Conservation (phyloP, 2,888 invertebrate species). For the Caradrina clavipalpis region DNA sequence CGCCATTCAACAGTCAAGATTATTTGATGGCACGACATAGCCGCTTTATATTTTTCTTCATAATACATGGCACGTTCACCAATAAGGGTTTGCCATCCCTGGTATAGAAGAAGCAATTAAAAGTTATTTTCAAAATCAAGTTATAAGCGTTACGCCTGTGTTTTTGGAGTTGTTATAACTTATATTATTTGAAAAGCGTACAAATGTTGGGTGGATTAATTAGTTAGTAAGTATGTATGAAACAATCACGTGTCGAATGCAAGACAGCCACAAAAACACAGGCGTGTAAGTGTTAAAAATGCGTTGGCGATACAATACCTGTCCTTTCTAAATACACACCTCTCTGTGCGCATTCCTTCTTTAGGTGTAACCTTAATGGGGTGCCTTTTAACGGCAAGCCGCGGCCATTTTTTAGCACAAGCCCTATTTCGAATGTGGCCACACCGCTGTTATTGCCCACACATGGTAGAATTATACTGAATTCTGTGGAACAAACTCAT, state of each 20-base stretch:
- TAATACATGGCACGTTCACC: too few relatives aligned
- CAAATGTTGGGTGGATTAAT: not conserved
- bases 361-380: constrained; percentile 95
- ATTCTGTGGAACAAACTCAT: constrained; percentile 91
- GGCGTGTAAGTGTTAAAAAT: constrained; percentile 90
- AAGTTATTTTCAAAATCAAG: constrained; percentile 60
- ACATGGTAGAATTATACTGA: constrained; percentile 97
- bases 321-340: constrained; percentile 94
- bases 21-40: too few relatives aligned
- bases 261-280: constrained; percentile 75
- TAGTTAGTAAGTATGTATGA: not conserved
- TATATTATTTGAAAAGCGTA: not conserved
- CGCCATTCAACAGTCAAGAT: too few relatives aligned
- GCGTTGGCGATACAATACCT: constrained; percentile 92
- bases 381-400: constrained; percentile 96
- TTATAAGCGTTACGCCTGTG: constrained; percentile 80
- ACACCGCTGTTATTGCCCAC: constrained; percentile 97
- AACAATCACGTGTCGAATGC: constrained; percentile 20
- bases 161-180: constrained; percentile 70
- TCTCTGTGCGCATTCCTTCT: constrained; percentile 98
- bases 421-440: constrained; percentile 96
- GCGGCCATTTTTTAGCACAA: constrained; percentile 95
- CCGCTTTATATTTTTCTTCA: too few relatives aligned
- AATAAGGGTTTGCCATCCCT: too few relatives aligned
- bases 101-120: constrained; percentile 24